Conservation (phyloP, 1,140 invertebrate genomes). For the Orius laevigatus region DNA sequence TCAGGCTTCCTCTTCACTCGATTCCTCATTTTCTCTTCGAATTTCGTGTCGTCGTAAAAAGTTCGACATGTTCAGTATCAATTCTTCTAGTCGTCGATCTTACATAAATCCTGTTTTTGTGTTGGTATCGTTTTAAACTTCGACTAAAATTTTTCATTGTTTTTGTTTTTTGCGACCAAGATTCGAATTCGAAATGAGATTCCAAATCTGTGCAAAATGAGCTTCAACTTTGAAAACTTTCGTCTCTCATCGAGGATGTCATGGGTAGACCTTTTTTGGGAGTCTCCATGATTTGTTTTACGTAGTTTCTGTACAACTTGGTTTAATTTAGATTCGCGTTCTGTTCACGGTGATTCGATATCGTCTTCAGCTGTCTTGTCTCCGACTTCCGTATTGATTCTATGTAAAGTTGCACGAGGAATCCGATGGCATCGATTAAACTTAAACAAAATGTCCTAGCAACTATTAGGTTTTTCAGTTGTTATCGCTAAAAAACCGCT, state of each 20-base stretch:
- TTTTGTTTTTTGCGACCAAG: not conserved
- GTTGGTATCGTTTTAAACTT: not conserved
- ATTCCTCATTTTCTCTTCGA: not conserved
- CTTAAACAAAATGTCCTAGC: too few relatives aligned
- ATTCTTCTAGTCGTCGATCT: not conserved
- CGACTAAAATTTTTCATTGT: not conserved
- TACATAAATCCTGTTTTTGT: not conserved
- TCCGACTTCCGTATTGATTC: too few relatives aligned
- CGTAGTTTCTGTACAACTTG: not conserved
- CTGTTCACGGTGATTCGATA: not conserved
- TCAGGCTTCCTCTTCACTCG: not conserved
- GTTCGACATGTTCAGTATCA: not conserved
- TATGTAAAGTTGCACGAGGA: too few relatives aligned
- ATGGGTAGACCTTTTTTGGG: not conserved
- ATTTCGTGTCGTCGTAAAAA: not conserved
- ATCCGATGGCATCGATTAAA: too few relatives aligned
- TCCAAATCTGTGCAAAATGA: not conserved
- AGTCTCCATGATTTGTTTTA: conserved; percentile 3
- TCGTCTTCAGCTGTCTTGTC: not conserved
- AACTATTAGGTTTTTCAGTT: too few relatives aligned
- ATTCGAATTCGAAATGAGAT: not conserved
- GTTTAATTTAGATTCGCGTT: not conserved
- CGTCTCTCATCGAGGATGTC: not conserved
- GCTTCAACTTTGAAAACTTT: conserved; percentile 3
- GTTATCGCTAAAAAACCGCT: too few relatives aligned